Evolutionary conservation across 2,888 invertebrate genomes (phyloP).

Genomic region (Netelia inedita): DNA sequence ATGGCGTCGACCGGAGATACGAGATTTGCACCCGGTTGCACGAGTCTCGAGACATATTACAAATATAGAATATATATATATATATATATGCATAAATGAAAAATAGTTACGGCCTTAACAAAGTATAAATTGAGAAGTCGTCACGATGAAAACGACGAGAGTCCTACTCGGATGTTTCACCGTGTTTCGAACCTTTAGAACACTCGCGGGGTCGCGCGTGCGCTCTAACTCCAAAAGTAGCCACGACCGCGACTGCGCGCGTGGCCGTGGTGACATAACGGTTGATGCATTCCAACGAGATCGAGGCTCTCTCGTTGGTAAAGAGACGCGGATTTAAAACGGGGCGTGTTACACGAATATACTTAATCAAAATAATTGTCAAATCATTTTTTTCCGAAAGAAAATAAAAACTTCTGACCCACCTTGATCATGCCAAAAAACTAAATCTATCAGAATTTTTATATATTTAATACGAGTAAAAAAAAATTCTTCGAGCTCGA

Average conservation of each 20-base stretch:
- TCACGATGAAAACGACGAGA: conserved; percentile 23
- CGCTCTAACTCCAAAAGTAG: conserved; percentile 22
- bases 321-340: conserved; percentile 35
- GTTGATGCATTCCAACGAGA: conserved; percentile 77
- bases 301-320: conserved; percentile 59
- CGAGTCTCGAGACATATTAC: conserved; percentile 33
- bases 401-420: not conserved
- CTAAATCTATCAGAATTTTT: not conserved
- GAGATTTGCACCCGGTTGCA: conserved; percentile 57
- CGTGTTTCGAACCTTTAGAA: not conserved
- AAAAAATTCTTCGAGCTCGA: not conserved
- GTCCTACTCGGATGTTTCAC: not conserved
- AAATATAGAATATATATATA: not conserved
- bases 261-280: conserved; percentile 78
- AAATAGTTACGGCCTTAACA: not conserved
- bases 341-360: conserved; percentile 9
- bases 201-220: not conserved
- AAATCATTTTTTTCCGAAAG: not conserved
- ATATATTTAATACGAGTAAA: not conserved
- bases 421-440: not conserved
- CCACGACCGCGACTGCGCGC: conserved; percentile 58
- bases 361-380: not conserved
- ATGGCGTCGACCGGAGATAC: conserved; percentile 58
- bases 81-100: not conserved
- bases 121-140: not conserved